A percentile compares a stretch with the other conserved stretches of the same genome.
These are phyloP conservation scores for Amiota communis DNA, from an alignment of 2,888 invertebrate genomes.

Conservation along the genomic window DNA sequence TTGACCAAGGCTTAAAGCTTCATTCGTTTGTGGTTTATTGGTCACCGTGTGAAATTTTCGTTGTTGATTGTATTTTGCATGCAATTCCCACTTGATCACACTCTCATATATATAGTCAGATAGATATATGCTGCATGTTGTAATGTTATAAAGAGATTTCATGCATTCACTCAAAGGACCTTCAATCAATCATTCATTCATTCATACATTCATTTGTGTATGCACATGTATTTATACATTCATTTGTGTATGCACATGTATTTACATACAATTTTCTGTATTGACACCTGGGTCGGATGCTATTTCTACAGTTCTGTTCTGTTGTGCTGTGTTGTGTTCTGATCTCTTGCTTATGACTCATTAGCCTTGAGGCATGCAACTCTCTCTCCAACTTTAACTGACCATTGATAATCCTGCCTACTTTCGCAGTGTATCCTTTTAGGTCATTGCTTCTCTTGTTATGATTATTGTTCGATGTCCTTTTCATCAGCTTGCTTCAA, in stretches of 20 bases:
- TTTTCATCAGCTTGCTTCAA: slow-evolving; percentile 26
- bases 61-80: slow-evolving; percentile 62
- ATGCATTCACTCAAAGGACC: slow-evolving; percentile 17
- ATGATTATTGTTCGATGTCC: no score
- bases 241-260: not conserved
- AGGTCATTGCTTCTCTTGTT: no score
- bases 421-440: not conserved
- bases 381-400: slow-evolving; percentile 24
- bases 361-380: slow-evolving; percentile 47
- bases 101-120: slow-evolving; percentile 36
- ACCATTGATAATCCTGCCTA: slow-evolving; percentile 8
- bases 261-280: slow-evolving; percentile 26
- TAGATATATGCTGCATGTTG: no score
- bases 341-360: slow-evolving; percentile 43
- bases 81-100: slow-evolving; percentile 1
- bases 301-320: no score
- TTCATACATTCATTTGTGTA: not conserved
- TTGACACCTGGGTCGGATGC: slow-evolving; percentile 22
- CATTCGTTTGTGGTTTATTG: slow-evolving; percentile 40
- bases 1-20: not conserved
- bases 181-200: no score
- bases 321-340: not conserved
- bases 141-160: slow-evolving; percentile 8
- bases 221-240: not conserved
- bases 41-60: slow-evolving; percentile 22